Evolutionary conservation across 2,113 vertebrate genomes (phyloP), one percentile per base, ranked within the genome.

Genomic region (Amphiprion ocellaris): DNA sequence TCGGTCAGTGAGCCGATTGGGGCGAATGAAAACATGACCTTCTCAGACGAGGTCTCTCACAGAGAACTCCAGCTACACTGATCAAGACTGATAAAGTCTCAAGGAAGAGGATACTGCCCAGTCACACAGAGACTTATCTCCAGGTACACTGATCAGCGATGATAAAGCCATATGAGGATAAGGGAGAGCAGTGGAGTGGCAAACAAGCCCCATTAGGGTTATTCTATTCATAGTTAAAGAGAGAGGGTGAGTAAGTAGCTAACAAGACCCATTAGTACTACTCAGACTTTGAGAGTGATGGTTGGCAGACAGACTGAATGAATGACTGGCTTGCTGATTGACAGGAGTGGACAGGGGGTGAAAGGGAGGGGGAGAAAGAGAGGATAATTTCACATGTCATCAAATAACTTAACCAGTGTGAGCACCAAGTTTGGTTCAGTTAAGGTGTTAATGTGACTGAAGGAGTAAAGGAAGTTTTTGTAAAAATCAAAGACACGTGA

Each of bases 201-300:
- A 93, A 96, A 95, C 95, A 94, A 95, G 96, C 91, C 77, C 96
- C 96, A 97, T 97, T 98, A 98, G 94, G 96, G 93, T 96, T 97
- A 82, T 96, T 95, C 91, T 96, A 79, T 96, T 97, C 96, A 97
- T 97, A 96, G 95, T 91, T 92, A 92, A 73, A 66, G 78, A 80
- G 75, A 63, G 46, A 72, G 21, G 26, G 74, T 69, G 65, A 76
- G 75, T 81, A 82, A 90, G 84, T 86, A 75, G 83, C 80, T 89
- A 90, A 91, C 84, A 73, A 93, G 88, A 82, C 62, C 88, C 84
- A 89, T 91, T 91, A 88, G 85, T 69, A 70, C 67, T 46, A 54
- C 72, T 87, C 81, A 83, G 77, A 84, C 54, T 46, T 84, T 85
- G 59, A 78, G 72, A 85, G 46, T 63, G 75, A 81, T 68, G 81